Evolutionary conservation across 2,797 vertebrate genomes (phyloP), one percentile per base, ranked within the genome.

Genomic region (Alectoris magna): DNA sequence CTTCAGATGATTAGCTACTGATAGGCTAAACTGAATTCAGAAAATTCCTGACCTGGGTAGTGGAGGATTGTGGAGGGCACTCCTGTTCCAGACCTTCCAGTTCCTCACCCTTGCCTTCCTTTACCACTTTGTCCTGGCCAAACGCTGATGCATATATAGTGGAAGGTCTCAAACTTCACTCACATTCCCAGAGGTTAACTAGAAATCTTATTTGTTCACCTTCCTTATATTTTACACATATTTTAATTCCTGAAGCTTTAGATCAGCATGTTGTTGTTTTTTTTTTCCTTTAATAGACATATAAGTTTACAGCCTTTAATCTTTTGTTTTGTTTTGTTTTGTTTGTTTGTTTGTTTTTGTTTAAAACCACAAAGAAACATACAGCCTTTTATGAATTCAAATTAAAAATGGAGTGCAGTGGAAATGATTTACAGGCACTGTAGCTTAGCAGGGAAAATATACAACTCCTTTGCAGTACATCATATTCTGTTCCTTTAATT

Each of bases 371-470:
- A 93, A 88, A 84, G 85, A 95, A 93, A 84, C 70, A 23, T 60
- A 80, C 43, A 76, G 90, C 7, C 87, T 80, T 94, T 95, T 92
- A 93, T 95, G 87, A 94, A 96, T 96, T 91, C 68, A 95, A 96
- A 95, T 95, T 93, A 91, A 94, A 91, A 95, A 91, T 84, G 82
- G 95, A 95, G 66, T 83, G 68, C 36, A 41, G 91, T 87, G 41
- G 84, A 87, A 95, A 81, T 94, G 78, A 96, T 96, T 92, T 96
- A 94, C 69, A 87, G 78, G 62, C 51, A 43, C 49, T 85, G 83
- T 53, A 95, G 46, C 73, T 96, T 91, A 94, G 71, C 68, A 88
- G 77, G 85, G 74, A 84, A 96, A 96, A 96, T 78, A 88, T 72
- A 87, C 84, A 88, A 91, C 78, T 96, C 68, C 68, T 95, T 81